Percentiles rank a stretch among this genome's conserved stretches.
Conservation (phyloP, 2,888 invertebrate genomes). For the Bhutanitis thaidina region DNA sequence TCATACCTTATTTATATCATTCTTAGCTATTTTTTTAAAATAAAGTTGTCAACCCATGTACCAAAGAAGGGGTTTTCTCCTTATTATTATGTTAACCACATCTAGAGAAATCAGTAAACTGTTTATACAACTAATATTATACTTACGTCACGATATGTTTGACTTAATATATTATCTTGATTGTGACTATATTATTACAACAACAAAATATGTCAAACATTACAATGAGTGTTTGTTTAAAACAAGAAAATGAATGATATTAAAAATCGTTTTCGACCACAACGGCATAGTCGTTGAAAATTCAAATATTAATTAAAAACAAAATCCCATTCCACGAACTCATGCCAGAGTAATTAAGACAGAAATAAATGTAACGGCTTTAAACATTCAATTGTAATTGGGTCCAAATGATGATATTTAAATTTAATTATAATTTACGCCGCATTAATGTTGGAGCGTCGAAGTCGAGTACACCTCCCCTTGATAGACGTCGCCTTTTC, state of each 20-base stretch:
- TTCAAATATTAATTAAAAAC: conserved; percentile 61
- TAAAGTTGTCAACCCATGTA: too few species aligned
- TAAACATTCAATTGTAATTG: conserved; percentile 45
- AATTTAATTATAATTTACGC: conserved; percentile 25
- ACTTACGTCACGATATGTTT: too few species aligned
- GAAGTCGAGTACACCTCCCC: not conserved
- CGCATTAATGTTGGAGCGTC: conserved; percentile 19
- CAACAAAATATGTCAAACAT: too few species aligned
- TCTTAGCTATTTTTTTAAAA: too few species aligned
- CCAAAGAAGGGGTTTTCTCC: too few species aligned
- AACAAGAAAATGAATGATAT: not conserved
- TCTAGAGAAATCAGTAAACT: too few species aligned
- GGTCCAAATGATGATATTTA: conserved; percentile 33
- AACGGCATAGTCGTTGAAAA: conserved; percentile 31
- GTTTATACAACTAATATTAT: too few species aligned
- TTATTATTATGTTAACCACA: too few species aligned
- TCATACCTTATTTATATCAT: too few species aligned
- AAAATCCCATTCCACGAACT: conserved; percentile 43
- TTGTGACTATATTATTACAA: too few species aligned
- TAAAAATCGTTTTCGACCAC: conserved; percentile 29
- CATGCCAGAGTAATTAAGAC: conserved; percentile 49
- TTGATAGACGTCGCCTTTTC: conserved; percentile 12
- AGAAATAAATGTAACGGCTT: conserved; percentile 52
- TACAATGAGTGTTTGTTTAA: too few species aligned
- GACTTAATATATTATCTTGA: too few species aligned